Base-by-base conservation (phyloP, 2,888 invertebrate species). In the Linnaemya vulpina region DNA sequence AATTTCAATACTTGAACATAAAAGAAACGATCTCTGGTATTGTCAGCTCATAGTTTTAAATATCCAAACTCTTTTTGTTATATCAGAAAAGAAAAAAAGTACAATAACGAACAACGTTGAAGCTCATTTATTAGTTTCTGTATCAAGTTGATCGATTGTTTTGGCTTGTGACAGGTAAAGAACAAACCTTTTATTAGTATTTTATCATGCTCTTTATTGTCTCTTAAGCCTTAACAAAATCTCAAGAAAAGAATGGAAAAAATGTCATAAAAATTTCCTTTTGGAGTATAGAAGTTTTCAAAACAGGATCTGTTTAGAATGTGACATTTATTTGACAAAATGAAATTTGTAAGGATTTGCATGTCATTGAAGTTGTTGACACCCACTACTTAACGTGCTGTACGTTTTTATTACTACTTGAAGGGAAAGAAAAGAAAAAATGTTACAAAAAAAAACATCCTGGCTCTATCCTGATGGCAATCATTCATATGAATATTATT, bases 281-380 rank as follows among this genome's bases (percentile, higher is more conserved):
- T 70, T 74, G 60, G 25, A 46, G 49, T 68, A 43, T 15, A 10
- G 11, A 30, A 55, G 13, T 3, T 65, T 65, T 49, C 22, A 67
- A n/a, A 58, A 40, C 60, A 65, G 15, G 51, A 40, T 30, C 65
- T 80, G 58, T 65, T 76, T 58, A 58, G 65, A 68, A 68, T 79
- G 65, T 82, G 82, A 71, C 82, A 79, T 65, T 82, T 67, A 63
- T 71, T 79, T 85, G 71, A 75, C 67, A 62, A 75, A 85, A 78
- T 75, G 65, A 79, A 85, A 85, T 85, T 85, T 85, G 75, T 85
- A 75, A 77, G 85, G 85, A 85, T 85, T 85, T 82, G 75, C 85
- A 79, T 85, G 71, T 85, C 85, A 85, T 82, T 85, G 82, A 67
- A 77, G 77, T 74, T 79, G 75, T 70, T 73, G 62, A 65, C 58